Base-by-base conservation (phyloP, 64 coral and sea anemone genomes). In the Montipora foliosa region DNA sequence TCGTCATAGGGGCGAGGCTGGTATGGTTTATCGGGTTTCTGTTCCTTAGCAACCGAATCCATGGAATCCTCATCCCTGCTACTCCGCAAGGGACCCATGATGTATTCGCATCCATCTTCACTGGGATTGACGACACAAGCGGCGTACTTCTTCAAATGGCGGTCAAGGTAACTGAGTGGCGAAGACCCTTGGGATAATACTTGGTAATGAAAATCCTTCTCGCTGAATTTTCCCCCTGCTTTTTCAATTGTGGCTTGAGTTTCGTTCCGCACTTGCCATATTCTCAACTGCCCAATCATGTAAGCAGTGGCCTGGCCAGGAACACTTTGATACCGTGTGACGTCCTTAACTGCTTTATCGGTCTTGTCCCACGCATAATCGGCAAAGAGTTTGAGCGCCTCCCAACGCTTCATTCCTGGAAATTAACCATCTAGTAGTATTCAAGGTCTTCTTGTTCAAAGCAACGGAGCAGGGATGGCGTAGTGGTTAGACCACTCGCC, bases 271-370 rank as follows among this genome's bases (percentile, higher is more conserved):
- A 96, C 84, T 52, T 87, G 46, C 98, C 95, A 96, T 2, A 99
- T 99, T n/a, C 77, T 81, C 25, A 96, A 85, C 25, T 99, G 98
- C 75, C 98, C 98, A 90, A 99, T 99, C 98, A 96, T 99, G 76
- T 99, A 99, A 1, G 98, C 95, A 6, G 95, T 96, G 52, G 98
- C 98, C 69, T 99, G 98, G 25, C 98, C 98, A 10, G 98, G 92
- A 11, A 84, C 68, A 24, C 92, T 92, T 59, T 99, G 98, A 44
- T 99, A 99, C 14, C 98, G 91, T 17, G 98, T 99, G 19, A 99
- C 98, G 60, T 99, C 98, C 79, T 99, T 99, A 19, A 96, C 78
- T 47, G 98, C 98, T 92, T 99, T 99, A 57, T 99, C 98, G 2
- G 98, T 96, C 47, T 45, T 92, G 79, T 99, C 98, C 98, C 98